Conservation (phyloP, 1,140 invertebrate species). For the Arctopsyche grandis region DNA sequence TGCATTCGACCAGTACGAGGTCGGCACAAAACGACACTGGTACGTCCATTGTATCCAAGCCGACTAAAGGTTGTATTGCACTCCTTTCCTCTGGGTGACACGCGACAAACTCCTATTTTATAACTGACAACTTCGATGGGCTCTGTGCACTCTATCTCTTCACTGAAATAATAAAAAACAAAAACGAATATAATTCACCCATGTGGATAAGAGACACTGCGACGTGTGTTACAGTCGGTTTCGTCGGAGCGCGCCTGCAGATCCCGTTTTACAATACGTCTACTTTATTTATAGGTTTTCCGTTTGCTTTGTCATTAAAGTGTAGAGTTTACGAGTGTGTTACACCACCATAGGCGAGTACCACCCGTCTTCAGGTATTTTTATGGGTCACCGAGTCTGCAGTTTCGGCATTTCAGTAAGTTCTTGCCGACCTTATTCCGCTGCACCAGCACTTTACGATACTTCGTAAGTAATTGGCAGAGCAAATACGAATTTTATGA, state of each 20-base stretch:
- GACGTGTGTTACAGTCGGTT: background rate
- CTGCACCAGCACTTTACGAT: background rate
- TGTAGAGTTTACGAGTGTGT: conserved; percentile 21
- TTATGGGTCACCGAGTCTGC: conserved; percentile 12
- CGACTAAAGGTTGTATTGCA: conserved; percentile 91
- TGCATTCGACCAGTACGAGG: conserved; percentile 97
- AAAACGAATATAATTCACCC: background rate
- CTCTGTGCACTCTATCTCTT: conserved; percentile 84
- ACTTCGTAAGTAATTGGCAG: background rate
- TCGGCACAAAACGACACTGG: conserved; percentile 92
- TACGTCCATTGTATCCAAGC: conserved; percentile 85
- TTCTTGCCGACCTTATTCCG: background rate
- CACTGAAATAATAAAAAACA: conserved; percentile 69
- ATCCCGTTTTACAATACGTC: conserved; percentile 18
- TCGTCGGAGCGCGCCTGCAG: background rate
- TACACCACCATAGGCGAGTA: background rate
- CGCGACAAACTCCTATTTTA: conserved; percentile 95
- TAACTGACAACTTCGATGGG: conserved; percentile 94
- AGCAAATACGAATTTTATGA: too few species aligned
- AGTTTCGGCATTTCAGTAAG: conserved; percentile 10
- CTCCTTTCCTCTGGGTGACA: conserved; percentile 89
- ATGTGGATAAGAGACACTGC: background rate
- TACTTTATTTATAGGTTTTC: conserved; percentile 10
- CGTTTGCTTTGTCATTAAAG: conserved; percentile 30
- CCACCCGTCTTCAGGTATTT: background rate